Conservation (phyloP, 2,797 vertebrate species). For the Neopelma chrysocephalum region DNA sequence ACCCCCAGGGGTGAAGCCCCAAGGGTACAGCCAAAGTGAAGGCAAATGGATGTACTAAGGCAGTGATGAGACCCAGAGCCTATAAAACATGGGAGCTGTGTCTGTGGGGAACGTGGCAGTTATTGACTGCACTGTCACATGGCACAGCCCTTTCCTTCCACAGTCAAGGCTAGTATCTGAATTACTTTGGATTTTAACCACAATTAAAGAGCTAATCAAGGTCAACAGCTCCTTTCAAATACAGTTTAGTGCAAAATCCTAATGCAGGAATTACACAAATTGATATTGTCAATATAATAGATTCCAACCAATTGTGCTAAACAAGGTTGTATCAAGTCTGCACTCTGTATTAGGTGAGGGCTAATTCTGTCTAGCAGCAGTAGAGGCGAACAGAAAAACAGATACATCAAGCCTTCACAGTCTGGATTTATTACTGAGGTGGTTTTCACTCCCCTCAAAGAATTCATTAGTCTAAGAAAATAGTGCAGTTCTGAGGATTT, state of each 20-base stretch:
- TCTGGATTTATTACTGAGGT: slow-evolving; percentile 56
- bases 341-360: slow-evolving; percentile 43
- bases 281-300: slow-evolving; percentile 80
- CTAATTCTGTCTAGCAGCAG: slow-evolving; percentile 65
- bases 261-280: slow-evolving; percentile 75
- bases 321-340: slow-evolving; percentile 58
- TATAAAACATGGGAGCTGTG: not conserved
- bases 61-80: not conserved
- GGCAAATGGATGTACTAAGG: not conserved
- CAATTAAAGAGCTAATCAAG: slow-evolving; percentile 78
- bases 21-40: not conserved
- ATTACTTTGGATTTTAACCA: slow-evolving; percentile 73
- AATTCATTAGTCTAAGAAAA: slow-evolving; percentile 70
- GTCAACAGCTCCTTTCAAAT: slow-evolving; percentile 74
- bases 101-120: not conserved
- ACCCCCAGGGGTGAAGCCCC: not conserved
- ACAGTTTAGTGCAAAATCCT: slow-evolving; percentile 73
- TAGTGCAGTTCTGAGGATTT: slow-evolving; percentile 51
- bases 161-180: slow-evolving; percentile 41
- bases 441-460: slow-evolving; percentile 45
- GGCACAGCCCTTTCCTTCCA: slow-evolving; percentile 15
- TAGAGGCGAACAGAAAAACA: not conserved
- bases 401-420: slow-evolving; percentile 26
- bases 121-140: slow-evolving; percentile 21
- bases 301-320: slow-evolving; percentile 66